Evolutionary conservation across 2,797 vertebrate species (phyloP).

Genomic region (Triplophysa bombifrons): DNA sequence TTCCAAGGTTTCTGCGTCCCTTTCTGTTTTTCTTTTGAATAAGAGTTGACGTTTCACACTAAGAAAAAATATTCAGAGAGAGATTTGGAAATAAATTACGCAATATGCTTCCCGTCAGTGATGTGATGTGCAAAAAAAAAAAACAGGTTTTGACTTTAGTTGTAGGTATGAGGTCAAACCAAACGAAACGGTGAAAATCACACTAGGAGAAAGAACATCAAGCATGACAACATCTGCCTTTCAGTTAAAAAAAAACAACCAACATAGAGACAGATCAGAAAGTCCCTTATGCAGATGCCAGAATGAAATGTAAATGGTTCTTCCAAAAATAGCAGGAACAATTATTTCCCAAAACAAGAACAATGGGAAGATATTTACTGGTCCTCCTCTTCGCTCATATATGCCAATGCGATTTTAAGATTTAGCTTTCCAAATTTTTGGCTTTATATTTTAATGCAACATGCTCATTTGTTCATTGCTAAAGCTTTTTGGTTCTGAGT

Average conservation of each 20-base stretch:
- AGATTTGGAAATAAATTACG: neutral
- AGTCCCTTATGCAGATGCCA: conserved; percentile 19
- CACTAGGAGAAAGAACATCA: conserved; percentile 13
- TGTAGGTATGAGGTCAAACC: conserved; percentile 1
- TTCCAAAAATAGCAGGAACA: neutral
- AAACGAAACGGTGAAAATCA: conserved; percentile 24
- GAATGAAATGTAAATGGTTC: neutral
- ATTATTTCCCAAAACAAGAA: neutral
- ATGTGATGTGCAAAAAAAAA: neutral
- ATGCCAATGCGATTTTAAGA: too few species aligned
- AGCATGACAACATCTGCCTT: conserved; percentile 48
- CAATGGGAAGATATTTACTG: neutral
- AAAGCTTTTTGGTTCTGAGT: conserved; percentile 11
- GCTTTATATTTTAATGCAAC: too few species aligned
- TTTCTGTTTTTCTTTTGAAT: neutral
- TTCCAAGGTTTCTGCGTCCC: conserved; percentile 12
- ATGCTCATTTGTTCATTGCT: too few species aligned
- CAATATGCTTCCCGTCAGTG: neutral
- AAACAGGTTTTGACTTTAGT: neutral
- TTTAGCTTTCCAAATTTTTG: too few species aligned
- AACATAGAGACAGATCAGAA: neutral
- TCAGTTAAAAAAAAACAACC: conserved; percentile 6
- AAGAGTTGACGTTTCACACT: neutral
- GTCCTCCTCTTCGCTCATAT: neutral
- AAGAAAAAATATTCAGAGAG: neutral